Evolutionary conservation across 2,113 vertebrate genomes (phyloP).

Genomic region (Hemiprocne comata): DNA sequence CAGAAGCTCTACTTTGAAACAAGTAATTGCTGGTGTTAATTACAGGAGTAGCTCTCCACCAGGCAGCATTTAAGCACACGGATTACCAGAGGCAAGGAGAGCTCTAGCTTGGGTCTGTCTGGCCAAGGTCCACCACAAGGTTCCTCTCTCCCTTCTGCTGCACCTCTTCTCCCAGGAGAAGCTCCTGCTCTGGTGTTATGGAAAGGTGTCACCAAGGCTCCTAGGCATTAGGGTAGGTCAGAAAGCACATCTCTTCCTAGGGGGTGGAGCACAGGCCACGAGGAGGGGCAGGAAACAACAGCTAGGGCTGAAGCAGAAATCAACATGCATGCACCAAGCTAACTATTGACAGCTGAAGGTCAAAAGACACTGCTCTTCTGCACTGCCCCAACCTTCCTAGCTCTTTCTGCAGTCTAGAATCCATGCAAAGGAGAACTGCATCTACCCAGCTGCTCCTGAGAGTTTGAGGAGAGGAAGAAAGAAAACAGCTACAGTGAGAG

Average conservation of each 20-base stretch:
- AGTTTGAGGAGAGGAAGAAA: conserved; percentile 41
- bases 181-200: not conserved
- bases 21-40: not conserved
- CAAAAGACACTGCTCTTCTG: not conserved
- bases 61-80: not conserved
- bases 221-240: not conserved
- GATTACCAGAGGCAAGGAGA: not conserved
- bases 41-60: not conserved
- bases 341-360: not conserved
- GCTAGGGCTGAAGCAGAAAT: not conserved
- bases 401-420: not conserved
- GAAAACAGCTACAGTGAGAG: conserved; percentile 40
- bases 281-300: not conserved
- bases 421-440: not conserved
- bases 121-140: not conserved
- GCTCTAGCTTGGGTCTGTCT: not conserved
- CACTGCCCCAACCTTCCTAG: not conserved
- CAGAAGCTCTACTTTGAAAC: not conserved
- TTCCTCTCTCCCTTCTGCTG: not conserved
- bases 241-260: not conserved
- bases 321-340: not conserved
- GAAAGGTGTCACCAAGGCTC: not conserved
- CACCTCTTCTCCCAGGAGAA: not conserved
- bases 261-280: not conserved
- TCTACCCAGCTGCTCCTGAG: not conserved